Evolutionary conservation across 1,140 invertebrate genomes (phyloP), one percentile per base, ranked within the genome.

Genomic region (Oedothorax gibbosus): DNA sequence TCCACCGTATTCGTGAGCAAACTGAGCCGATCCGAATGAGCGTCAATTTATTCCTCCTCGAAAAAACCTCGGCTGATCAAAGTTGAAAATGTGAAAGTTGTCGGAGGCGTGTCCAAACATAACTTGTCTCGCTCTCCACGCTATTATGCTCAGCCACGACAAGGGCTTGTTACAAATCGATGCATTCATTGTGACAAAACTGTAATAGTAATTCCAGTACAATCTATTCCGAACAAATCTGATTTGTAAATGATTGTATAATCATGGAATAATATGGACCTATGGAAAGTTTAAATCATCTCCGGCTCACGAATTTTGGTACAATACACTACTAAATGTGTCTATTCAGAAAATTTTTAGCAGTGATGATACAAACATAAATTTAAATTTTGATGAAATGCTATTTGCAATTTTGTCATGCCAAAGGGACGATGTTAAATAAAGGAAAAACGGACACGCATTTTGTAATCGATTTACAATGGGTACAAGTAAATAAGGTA

Each of bases 1-100:
- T 7, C 1, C 35, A 56, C 56, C 2, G 35, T 35, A 35, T 35
- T 35, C 72, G 72, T 56, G 72, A n/a, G 68, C 68, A 53, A 68
- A 68, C 65, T 20, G 65, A 18, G n/a, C 9, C n/a, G 51, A 54
- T 35, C 35, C 35, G 35, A 35, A 35, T 35, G 35, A 35, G 35
- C 35, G 35, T 35, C 72, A 79, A 81, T 81, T 77, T 81, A 81
- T 71, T 81, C 78, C 68, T n/a, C 78, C 80, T 71, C 15, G 14
- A 73, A 80, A 35, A 35, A 81, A 81, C 68, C 68, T 71, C 68
- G 80, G 49, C 57, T 82, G 80, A 82, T 82, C 80, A 82, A 72
- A 82, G 57, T 82, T 82, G 72, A 82, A 35, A 82, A 57, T 49
- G 66, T 35, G 65, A 73, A 82, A 73, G 80, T 73, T 57, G 65